Evolutionary conservation across 2,113 vertebrate genomes (phyloP).

Genomic region (Ciconia maguari): DNA sequence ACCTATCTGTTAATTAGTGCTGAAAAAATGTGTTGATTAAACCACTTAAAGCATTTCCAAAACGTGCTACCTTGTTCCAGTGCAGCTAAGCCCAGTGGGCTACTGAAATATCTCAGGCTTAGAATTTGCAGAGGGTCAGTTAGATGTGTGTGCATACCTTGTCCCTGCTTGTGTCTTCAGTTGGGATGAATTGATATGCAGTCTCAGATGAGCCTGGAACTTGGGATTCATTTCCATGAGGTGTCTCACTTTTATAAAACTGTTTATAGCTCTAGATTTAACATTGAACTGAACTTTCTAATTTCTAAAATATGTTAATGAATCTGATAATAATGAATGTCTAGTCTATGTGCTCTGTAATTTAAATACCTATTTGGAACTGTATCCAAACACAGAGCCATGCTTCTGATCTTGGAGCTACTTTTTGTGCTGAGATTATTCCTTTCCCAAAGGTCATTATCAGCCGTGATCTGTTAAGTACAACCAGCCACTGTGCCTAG

Average conservation of each 20-base stretch:
- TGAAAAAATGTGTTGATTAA: background rate
- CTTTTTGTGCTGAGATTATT: background rate
- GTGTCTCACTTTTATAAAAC: background rate
- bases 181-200: background rate
- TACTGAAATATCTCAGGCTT: background rate
- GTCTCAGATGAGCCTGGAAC: background rate
- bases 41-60: background rate
- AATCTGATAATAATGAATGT: background rate
- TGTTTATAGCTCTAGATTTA: background rate
- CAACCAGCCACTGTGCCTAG: background rate
- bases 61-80: background rate
- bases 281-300: slow-evolving; percentile 4
- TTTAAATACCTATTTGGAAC: slow-evolving; percentile 1
- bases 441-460: background rate
- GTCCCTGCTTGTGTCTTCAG: background rate
- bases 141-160: fast-evolving
- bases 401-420: background rate
- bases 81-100: background rate
- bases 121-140: background rate
- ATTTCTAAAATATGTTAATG: slow-evolving; percentile 23
- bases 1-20: background rate
- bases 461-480: fast-evolving
- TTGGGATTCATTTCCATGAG: background rate
- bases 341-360: background rate
- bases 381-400: background rate